Conservation (phyloP, 2,113 vertebrate species). For the Labeo rohita region DNA sequence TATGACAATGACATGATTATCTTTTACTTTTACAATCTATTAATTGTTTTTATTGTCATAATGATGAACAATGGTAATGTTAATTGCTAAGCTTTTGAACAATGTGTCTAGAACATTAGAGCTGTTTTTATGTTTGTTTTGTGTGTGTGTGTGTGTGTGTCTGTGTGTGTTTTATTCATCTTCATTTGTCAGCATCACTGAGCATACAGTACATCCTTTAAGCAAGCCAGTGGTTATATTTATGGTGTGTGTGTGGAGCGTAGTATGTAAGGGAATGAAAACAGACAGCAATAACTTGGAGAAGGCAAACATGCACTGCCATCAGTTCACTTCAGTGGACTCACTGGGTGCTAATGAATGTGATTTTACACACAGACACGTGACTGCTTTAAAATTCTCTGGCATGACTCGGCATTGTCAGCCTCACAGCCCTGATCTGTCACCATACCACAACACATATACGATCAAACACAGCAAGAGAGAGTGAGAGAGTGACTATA, state of each 20-base stretch:
- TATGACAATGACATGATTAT: constrained; percentile 3
- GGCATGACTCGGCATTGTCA: not conserved
- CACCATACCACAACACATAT: not conserved
- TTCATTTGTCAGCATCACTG: constrained; percentile 6
- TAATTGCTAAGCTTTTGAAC: not conserved
- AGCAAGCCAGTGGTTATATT: constrained; percentile 14
- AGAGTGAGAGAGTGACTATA: not conserved
- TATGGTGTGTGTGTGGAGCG: not conserved
- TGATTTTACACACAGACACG: constrained; percentile 2
- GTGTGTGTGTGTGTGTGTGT: no score
- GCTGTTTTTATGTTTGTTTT: no score
- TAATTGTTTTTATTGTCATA: not conserved
- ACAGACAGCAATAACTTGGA: not conserved
- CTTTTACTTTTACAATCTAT: not conserved
- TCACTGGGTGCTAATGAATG: constrained; percentile 18
- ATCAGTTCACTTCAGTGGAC: constrained; percentile 33
- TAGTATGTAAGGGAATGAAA: constrained; percentile 17
- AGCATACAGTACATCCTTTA: constrained; percentile 2
- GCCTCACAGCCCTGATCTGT: constrained; percentile 2
- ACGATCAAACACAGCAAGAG: not conserved
- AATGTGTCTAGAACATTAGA: not conserved
- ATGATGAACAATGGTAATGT: not conserved
- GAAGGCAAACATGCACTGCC: constrained; percentile 13
- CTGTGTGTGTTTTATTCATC: constrained; percentile 2
- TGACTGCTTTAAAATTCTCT: constrained; percentile 11